Evolutionary conservation across 2,888 invertebrate species (phyloP).

Genomic region (Drosophila longiperda): DNA sequence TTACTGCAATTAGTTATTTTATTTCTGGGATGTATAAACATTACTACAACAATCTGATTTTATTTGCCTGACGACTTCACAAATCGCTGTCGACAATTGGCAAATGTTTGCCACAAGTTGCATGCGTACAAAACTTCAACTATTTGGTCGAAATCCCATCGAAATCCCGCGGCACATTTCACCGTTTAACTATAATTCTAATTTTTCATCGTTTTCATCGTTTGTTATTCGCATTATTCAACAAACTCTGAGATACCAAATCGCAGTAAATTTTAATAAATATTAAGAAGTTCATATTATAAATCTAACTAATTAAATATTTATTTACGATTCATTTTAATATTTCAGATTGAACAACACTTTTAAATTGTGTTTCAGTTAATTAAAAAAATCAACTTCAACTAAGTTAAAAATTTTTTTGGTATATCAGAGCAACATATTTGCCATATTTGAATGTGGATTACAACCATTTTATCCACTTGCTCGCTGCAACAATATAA

Average conservation of each 20-base stretch:
- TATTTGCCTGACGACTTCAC: conserved; percentile 60
- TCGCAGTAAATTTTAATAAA: background rate
- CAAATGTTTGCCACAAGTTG: conserved; percentile 73
- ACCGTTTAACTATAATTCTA: conserved; percentile 50
- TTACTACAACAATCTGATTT: conserved; percentile 9
- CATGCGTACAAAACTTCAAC: conserved; percentile 29
- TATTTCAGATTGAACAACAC: background rate
- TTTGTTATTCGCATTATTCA: conserved; percentile 49
- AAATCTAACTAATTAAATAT: background rate
- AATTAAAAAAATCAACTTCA: background rate
- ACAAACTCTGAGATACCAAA: background rate
- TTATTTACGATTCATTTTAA: background rate
- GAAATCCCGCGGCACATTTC: background rate
- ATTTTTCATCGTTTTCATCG: conserved; percentile 58
- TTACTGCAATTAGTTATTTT: background rate
- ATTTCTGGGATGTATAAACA: background rate
- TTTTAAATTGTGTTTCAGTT: background rate
- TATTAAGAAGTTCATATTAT: background rate
- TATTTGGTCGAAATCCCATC: conserved; percentile 20
- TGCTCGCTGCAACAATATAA: conserved; percentile 43
- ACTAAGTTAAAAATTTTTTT: background rate
- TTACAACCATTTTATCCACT: no score
- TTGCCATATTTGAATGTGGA: background rate
- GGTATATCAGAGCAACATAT: background rate
- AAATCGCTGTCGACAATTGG: conserved; percentile 49